phyloP scores from a whole-genome alignment of 2,888 invertebrate species.

The Watsonalla binaria region DNA sequence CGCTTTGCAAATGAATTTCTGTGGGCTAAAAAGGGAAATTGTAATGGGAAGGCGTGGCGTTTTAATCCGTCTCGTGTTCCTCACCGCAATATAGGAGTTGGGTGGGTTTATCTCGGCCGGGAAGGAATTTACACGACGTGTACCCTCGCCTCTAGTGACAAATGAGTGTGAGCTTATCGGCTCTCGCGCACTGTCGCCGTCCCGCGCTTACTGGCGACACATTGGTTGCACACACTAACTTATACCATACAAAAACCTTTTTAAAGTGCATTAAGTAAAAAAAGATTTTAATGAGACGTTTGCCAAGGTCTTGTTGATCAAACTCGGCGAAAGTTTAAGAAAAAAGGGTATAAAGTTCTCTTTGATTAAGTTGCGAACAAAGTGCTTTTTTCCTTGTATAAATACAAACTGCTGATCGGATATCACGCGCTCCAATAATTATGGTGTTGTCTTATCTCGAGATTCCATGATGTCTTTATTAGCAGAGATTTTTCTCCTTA shows the following conservation, averaged over 20 bases:
- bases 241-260: constrained; percentile 25
- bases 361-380: constrained; percentile 41
- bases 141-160: constrained; percentile 65
- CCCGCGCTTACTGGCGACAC: constrained; percentile 37
- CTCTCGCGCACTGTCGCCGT: constrained; percentile 39
- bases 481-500: constrained; percentile 36
- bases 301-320: constrained; percentile 35
- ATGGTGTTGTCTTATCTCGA: constrained; percentile 55
- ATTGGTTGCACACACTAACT: constrained; percentile 32
- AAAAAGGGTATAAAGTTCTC: constrained; percentile 28
- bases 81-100: constrained; percentile 45
- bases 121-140: constrained; percentile 69
- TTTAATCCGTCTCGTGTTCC: constrained; percentile 40
- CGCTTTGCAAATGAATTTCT: constrained; percentile 2
- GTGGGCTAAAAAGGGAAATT: constrained; percentile 16
- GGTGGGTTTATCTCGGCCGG: constrained; percentile 61
- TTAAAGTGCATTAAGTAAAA: constrained; percentile 28
- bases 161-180: constrained; percentile 69
- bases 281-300: constrained; percentile 54
- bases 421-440: constrained; percentile 54
- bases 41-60: constrained; percentile 28
- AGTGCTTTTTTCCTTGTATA: constrained; percentile 36
- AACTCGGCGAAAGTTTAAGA: constrained; percentile 4
- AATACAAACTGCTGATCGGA: constrained; percentile 40
- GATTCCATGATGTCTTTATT: constrained; percentile 65